These are phyloP conservation scores for Podarcis lilfordi DNA, from an alignment of 2,797 vertebrate genomes.

Conservation along the genomic window DNA sequence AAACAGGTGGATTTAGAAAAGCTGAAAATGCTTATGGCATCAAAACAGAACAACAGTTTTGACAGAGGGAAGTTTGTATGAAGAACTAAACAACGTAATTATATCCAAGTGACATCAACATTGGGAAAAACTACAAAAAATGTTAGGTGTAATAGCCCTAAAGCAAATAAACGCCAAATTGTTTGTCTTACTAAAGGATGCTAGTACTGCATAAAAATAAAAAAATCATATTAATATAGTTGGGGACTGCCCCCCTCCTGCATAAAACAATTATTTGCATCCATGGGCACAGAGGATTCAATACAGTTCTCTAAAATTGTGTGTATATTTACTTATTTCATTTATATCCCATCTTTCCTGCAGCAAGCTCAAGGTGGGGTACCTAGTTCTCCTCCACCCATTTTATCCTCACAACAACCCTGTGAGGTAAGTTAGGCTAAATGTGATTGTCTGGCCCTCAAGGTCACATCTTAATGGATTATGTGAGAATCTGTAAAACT, in stretches of 20 bases:
- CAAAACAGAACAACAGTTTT: neutral
- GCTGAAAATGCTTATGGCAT: neutral
- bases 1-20: slow-evolving; percentile 22
- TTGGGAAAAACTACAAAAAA: slow-evolving; percentile 27
- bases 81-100: neutral
- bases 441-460: no score
- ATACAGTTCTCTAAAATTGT: neutral
- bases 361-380: neutral
- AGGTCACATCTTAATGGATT: neutral
- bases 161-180: neutral
- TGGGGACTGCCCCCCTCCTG: neutral
- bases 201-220: neutral
- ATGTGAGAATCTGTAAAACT: slow-evolving; percentile 38
- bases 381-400: neutral
- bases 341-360: no score
- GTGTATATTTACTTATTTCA: no score
- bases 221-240: neutral
- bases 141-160: neutral
- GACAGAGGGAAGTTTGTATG: neutral
- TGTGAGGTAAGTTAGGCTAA: no score
- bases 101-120: neutral
- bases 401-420: no score
- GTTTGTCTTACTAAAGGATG: neutral
- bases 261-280: slow-evolving; percentile 17
- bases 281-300: neutral